Base-by-base conservation (phyloP, 2,888 invertebrate species). In the Phymatocera aterrima region DNA sequence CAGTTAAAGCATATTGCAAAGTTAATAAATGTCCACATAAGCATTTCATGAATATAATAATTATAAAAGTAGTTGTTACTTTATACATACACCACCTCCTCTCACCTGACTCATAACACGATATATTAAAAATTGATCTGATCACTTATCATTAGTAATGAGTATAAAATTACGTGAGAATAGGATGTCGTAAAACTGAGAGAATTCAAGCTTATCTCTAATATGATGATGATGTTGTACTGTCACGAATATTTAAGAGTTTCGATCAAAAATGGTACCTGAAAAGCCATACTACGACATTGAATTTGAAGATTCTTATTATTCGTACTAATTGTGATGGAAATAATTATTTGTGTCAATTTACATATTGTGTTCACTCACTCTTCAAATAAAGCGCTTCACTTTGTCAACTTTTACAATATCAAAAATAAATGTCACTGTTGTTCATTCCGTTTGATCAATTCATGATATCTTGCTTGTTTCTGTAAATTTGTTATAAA, bases 381-480 rank as follows among this genome's bases (percentile, higher is more conserved):
- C 51, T 72, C 78, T 83, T 78, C 79, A 81, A 80, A n/a, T 28
- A 37, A 86, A 86, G 86, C 86, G 87, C 82, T 88, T 88, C 85
- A 87, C 87, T 88, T 82, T 85, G 82, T 68, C 84, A 85, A 78
- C 82, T 83, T 85, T 83, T 83, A 80, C 78, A 81, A 85, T 84
- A 79, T 83, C 78, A 81, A 83, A 77, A n/a, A n/a, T n/a, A n/a
- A n/a, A 64, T 43, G 81, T 51, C 82, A 84, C 83, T 83, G 83
- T n/a, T 85, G 84, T 87, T 88, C 84, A 85, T 86, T 88, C 83
- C 84, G 86, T 81, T 87, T 83, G 40, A 77, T 81, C 83, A 80
- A 57, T 83, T 84, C 79, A 83, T 84, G 79, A 74, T 82, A 83
- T 82, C 80, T 79, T n/a, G n/a, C 77, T 83, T 68, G 10, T 80